phyloP scores from a whole-genome alignment of 1,140 invertebrate genomes.

The Araneus ventricosus region DNA sequence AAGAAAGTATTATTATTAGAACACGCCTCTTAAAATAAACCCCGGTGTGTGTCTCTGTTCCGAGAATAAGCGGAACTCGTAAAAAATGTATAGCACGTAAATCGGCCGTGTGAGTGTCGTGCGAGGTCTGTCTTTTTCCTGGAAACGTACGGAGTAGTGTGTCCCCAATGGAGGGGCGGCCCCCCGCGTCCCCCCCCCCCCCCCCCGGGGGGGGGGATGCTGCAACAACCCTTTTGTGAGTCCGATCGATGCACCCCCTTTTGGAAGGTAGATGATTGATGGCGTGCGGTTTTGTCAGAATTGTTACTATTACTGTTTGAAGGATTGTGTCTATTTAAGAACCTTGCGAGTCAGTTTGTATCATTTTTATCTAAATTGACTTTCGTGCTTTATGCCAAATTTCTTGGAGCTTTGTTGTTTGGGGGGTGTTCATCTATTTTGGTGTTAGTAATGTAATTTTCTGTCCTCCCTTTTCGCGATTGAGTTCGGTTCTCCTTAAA shows the following conservation, averaged over 20 bases:
- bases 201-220: no score
- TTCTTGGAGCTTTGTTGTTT: no score
- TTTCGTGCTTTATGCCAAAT: no score
- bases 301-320: not conserved
- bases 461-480: no score
- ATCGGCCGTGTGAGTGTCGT: not conserved
- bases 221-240: not conserved
- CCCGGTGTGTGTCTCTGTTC: slow-evolving; percentile 6
- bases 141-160: not conserved
- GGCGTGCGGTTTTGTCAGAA: not conserved
- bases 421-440: no score
- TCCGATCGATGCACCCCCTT: not conserved
- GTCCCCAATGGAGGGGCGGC: not conserved
- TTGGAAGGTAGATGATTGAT: not conserved
- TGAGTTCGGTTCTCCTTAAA: no score
- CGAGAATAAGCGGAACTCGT: slow-evolving; percentile 31
- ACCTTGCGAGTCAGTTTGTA: no score
- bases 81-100: slow-evolving; percentile 35
- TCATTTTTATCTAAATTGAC: no score
- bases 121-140: not conserved
- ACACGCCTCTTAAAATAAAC: slow-evolving; percentile 40
- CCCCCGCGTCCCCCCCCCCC: no score
- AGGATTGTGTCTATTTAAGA: no score
- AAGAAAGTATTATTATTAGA: not conserved
- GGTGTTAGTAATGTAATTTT: no score